Evolutionary conservation across 2,113 vertebrate genomes (phyloP).

Genomic region (Sinocyclocheilus anshuiensis): DNA sequence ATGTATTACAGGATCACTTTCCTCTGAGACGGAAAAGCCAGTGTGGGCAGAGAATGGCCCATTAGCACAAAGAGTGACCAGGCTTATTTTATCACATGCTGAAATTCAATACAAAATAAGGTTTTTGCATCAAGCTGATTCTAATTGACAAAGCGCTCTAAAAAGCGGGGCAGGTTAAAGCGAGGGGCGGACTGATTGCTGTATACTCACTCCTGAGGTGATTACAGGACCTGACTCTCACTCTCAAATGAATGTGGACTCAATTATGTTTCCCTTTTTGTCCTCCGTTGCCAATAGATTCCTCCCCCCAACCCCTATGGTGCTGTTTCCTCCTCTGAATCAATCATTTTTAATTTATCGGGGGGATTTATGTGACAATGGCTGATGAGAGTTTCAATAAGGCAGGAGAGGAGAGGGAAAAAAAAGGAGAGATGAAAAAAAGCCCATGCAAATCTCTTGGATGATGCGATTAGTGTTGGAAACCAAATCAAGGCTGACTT

Average conservation of each 20-base stretch:
- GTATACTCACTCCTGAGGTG: constrained; percentile 46
- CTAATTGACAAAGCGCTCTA: constrained; percentile 49
- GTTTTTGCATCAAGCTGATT: constrained; percentile 49
- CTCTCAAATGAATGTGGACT: constrained; percentile 50
- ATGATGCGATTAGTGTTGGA: constrained; percentile 82
- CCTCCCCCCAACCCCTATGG: constrained; percentile 63
- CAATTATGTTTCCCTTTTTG: constrained; percentile 42
- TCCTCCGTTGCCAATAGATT: constrained; percentile 67
- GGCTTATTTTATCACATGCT: constrained; percentile 17
- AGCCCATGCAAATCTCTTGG: constrained; percentile 76
- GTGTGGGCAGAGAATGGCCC: neutral
- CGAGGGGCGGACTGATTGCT: constrained; percentile 29
- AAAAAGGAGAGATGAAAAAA: constrained; percentile 70
- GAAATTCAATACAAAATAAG: constrained; percentile 28
- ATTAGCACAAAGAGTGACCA: constrained; percentile 22
- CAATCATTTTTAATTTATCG: constrained; percentile 84
- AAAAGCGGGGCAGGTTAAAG: constrained; percentile 47
- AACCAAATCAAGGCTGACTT: constrained; percentile 81
- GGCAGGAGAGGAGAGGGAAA: constrained; percentile 57
- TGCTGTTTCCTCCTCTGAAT: constrained; percentile 79
- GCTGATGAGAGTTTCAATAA: constrained; percentile 79
- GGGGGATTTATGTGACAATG: constrained; percentile 80
- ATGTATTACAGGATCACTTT: neutral
- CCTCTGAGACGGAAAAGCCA: neutral
- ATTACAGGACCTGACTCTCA: constrained; percentile 48